phyloP scores from a whole-genome alignment of 2,113 vertebrate genomes.

The Caracal caracal region DNA sequence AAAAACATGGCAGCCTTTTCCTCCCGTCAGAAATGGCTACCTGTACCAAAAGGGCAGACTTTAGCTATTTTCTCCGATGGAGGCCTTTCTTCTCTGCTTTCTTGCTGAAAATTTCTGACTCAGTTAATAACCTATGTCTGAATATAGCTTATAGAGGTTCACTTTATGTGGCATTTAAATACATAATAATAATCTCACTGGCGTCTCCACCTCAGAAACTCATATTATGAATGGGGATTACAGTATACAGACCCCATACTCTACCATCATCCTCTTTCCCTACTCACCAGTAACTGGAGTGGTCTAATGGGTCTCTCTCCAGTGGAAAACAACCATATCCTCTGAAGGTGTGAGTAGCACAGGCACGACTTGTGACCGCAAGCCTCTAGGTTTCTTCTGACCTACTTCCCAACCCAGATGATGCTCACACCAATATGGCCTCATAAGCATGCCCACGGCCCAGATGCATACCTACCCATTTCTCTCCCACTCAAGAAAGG shows the following conservation, averaged over 20 bases:
- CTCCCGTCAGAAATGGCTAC: slow-evolving; percentile 50
- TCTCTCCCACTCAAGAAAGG: background rate
- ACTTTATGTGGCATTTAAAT: background rate
- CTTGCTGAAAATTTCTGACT: slow-evolving; percentile 53
- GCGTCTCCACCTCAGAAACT: background rate
- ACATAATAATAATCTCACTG: background rate
- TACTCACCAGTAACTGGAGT: background rate
- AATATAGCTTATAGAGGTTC: background rate
- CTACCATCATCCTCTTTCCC: background rate
- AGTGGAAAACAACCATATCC: background rate
- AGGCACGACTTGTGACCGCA: accelerated
- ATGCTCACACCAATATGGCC: background rate
- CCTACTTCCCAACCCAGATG: background rate
- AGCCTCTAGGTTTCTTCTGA: background rate
- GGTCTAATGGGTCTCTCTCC: background rate
- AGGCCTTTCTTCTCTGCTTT: slow-evolving; percentile 59
- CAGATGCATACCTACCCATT: background rate
- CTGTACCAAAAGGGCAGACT: background rate
- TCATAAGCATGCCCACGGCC: background rate
- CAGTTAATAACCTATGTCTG: background rate
- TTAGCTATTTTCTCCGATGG: background rate
- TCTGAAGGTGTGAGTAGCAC: background rate
- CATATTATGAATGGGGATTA: background rate
- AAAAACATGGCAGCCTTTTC: slow-evolving; percentile 39
- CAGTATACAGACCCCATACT: background rate